phyloP scores from a whole-genome alignment of 30 jellyfish, hydroid and myxozoan species.

The Aurelia aurita complex sp. Pacific region DNA sequence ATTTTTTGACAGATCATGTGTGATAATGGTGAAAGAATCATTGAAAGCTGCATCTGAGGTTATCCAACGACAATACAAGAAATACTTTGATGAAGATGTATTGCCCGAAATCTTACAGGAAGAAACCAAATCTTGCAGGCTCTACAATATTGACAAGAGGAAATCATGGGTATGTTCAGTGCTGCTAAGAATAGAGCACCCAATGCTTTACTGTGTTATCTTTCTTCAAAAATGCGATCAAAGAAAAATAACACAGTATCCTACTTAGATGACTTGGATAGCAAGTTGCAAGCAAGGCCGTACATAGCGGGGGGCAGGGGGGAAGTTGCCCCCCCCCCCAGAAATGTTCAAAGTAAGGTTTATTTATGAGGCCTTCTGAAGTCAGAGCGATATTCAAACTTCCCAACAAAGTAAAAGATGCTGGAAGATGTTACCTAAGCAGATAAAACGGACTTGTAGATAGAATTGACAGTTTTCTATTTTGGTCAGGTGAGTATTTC shows the following conservation, averaged over 20 bases:
- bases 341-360: no score
- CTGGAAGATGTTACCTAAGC: no score
- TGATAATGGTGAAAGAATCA: not conserved
- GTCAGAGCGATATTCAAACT: no score
- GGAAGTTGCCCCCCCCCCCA: no score
- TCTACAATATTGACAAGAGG: constrained; percentile 17
- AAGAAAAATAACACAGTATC: constrained; percentile 8
- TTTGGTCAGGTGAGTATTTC: no score
- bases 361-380: no score
- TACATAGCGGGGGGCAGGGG: no score
- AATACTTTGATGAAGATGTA: constrained; percentile 9
- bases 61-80: constrained; percentile 3
- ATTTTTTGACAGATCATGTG: not conserved
- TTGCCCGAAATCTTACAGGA: constrained; percentile 13
- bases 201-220: constrained; percentile 31
- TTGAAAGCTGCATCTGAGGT: constrained; percentile 9
- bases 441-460: no score
- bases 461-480: no score
- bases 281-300: not conserved
- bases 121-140: constrained; percentile 29
- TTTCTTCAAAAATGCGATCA: constrained; percentile 4
- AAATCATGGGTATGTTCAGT: not conserved
- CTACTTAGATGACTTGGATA: constrained; percentile 14
- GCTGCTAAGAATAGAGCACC: constrained; percentile 18
- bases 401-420: no score